A percentile compares a stretch with the other conserved stretches of the same genome.
Conservation (phyloP, 2,113 vertebrate genomes). For the Pelvicachromis taeniatus region DNA sequence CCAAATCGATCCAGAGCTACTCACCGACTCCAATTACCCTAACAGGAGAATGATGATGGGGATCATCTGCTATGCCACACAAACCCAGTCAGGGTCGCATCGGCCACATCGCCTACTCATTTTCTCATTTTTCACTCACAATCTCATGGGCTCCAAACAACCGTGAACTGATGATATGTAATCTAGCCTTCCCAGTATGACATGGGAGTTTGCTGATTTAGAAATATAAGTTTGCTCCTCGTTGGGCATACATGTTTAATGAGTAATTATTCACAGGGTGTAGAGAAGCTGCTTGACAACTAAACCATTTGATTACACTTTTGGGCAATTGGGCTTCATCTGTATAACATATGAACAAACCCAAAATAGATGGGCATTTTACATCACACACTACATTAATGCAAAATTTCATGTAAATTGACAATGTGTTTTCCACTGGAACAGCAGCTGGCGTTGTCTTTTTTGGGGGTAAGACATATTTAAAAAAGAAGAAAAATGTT, state of each 20-base stretch:
- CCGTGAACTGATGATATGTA: not conserved
- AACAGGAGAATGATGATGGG: slow-evolving; percentile 42
- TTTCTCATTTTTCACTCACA: slow-evolving; percentile 41
- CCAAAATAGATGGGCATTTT: not conserved
- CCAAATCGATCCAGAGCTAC: slow-evolving; percentile 49
- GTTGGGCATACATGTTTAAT: not conserved
- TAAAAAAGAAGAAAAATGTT: not conserved
- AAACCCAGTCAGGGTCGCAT: not conserved
- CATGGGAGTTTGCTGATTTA: not conserved
- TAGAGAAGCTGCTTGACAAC: not conserved
- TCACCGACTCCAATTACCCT: slow-evolving; percentile 48
- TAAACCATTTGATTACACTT: not conserved
- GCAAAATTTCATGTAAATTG: not conserved
- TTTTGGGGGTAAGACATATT: not conserved
- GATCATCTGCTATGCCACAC: slow-evolving; percentile 29
- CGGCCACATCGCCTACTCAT: not conserved
- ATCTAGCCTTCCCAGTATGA: not conserved
- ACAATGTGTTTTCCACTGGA: not conserved
- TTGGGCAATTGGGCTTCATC: not conserved
- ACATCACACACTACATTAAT: not conserved
- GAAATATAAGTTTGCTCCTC: not conserved
- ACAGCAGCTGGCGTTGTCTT: not conserved
- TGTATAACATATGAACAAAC: not conserved
- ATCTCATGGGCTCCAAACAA: not conserved
- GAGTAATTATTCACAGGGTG: not conserved